Conservation (phyloP, 2,888 invertebrate species). For the Polyploca ridens region DNA sequence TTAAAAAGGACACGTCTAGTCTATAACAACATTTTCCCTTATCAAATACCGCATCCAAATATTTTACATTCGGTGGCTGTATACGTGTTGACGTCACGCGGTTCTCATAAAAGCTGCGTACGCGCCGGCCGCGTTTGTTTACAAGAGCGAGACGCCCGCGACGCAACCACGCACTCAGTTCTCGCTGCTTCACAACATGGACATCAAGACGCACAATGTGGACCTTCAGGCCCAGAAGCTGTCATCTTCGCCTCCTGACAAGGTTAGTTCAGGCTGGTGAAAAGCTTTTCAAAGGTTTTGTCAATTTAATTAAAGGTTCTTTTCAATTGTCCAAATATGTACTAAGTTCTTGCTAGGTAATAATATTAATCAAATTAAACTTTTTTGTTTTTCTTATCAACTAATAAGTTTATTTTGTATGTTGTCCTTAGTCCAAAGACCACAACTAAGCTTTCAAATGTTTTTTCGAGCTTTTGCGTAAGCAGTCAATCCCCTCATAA, state of each 20-base stretch:
- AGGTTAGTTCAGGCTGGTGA: conserved; percentile 44
- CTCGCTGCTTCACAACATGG: conserved; percentile 36
- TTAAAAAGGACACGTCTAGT: too few relatives aligned
- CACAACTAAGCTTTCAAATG: neutral
- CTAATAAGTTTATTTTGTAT: neutral
- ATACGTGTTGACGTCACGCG: conserved; percentile 32
- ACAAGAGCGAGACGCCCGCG: conserved; percentile 18
- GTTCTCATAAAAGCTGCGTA: conserved; percentile 48
- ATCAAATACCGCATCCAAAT: conserved; percentile 35
- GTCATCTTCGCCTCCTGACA: conserved; percentile 56
- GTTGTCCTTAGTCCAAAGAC: neutral
- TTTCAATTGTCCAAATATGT: too few relatives aligned
- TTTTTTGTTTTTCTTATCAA: too few relatives aligned
- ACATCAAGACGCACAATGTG: conserved; percentile 29
- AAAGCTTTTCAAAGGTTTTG: neutral
- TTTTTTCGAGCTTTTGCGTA: conserved; percentile 2
- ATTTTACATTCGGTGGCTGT: neutral
- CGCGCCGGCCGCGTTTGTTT: conserved; percentile 65
- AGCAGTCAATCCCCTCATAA: too few relatives aligned
- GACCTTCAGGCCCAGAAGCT: conserved; percentile 25
- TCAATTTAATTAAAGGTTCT: neutral
- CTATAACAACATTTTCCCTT: conserved; percentile 1
- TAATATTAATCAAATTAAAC: too few relatives aligned
- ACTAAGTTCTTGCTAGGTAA: too few relatives aligned
- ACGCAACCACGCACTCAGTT: conserved; percentile 10